Base-by-base conservation (phyloP, 2,797 vertebrate genomes). In the Karalla daura region DNA sequence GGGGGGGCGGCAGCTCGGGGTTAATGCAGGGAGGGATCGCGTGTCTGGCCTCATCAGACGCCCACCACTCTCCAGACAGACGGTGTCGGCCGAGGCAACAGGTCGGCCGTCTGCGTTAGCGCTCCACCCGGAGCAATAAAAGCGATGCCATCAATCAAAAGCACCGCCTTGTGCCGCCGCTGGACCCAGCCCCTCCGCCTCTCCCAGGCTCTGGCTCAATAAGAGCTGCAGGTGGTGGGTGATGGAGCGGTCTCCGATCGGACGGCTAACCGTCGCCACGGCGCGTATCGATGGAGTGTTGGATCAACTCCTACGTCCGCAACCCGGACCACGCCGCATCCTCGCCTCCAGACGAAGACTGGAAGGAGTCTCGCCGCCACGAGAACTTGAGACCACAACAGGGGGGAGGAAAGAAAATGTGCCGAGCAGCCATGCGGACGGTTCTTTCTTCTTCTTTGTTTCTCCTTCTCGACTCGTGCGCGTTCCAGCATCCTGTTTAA, bases 11-110 rank as follows among this genome's bases (percentile, higher is more conserved):
- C 30, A 36, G 53, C 35, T 24, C 1, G 5, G 56, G 74, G 75
- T 74, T 83, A 84, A 74, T 68, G 77, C 63, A 47, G 53, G 32
- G 63, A 47, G 53, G 32, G 63, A 30, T 70, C 65, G 55, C 58
- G 80, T 81, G 82, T 85, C 72, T 74, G 69, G 86, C 74, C 68
- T 82, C 63, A 82, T 79, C 67, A 74, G 81, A 73, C 75, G 85
- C 52, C 84, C 88, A 88, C 69, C 89, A 89, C 76, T 91, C 86
- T 84, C 45, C 35, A 39, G 25, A 45, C 25, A 20, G 13, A 35
- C 49, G 63, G 56, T 27, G 50, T 80, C 65, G 56, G 65, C 7
- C 32, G 54, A 68, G 70, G 64, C 71, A 84, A 70, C 73, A 56
- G 82, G 78, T 78, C 52, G 56, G 68, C 56, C 43, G 71, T 83